phyloP scores from a whole-genome alignment of 35 echinoderm and acorn worm genomes.

The Hemicentrotus pulcherrimus region DNA sequence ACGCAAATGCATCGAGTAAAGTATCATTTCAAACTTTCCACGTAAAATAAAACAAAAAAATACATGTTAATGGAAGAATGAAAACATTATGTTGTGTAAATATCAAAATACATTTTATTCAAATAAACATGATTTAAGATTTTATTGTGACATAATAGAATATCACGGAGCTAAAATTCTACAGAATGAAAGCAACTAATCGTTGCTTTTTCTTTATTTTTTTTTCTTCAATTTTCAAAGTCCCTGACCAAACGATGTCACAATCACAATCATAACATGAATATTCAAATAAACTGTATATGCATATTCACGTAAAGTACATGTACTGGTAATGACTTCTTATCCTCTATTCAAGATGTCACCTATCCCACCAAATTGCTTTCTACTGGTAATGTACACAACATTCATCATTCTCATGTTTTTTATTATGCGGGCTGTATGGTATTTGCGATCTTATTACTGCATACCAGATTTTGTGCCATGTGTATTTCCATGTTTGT shows the following conservation, averaged over 20 bases:
- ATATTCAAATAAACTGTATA: background rate
- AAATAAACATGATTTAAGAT: background rate
- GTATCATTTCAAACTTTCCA: too few relatives aligned
- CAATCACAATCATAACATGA: background rate
- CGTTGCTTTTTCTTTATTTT: background rate
- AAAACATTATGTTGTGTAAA: background rate
- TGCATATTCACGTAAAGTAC: background rate
- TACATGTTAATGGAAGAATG: background rate
- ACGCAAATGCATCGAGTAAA: too few relatives aligned
- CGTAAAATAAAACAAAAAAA: background rate
- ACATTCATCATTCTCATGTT: too few relatives aligned
- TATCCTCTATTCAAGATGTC: background rate
- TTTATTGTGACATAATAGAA: background rate
- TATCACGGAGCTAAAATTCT: background rate
- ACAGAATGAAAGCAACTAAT: background rate
- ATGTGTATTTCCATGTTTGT: too few relatives aligned
- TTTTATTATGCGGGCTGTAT: too few relatives aligned
- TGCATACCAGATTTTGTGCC: too few relatives aligned
- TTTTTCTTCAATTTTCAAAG: too few relatives aligned
- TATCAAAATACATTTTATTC: background rate
- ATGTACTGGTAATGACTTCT: background rate
- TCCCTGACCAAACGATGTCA: background rate
- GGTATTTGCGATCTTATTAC: too few relatives aligned
- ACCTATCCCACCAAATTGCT: background rate
- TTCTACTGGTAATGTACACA: background rate